Evolutionary conservation across 2,888 invertebrate genomes (phyloP).

Genomic region (Phaonia tiefii): DNA sequence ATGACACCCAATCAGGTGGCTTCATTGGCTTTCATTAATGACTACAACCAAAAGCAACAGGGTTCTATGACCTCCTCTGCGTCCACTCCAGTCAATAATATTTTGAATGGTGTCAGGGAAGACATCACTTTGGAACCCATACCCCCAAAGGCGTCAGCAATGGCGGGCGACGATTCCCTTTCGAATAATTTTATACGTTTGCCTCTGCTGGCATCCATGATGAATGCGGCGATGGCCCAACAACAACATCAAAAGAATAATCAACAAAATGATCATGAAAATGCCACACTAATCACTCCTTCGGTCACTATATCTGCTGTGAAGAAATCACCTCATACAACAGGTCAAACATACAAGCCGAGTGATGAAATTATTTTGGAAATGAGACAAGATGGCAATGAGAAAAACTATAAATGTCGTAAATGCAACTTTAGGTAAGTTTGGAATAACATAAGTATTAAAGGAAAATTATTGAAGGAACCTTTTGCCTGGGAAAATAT

Average conservation of each 20-base stretch:
- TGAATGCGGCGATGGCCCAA: constrained; percentile 77
- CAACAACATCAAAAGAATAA: constrained; percentile 75
- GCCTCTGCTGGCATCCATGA: constrained; percentile 76
- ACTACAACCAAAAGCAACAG: constrained; percentile 80
- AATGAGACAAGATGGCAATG: constrained; percentile 80
- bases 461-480: too few relatives aligned
- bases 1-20: constrained; percentile 81
- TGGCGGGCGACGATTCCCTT: constrained; percentile 67
- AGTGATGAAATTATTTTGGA: constrained; percentile 82
- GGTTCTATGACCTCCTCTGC: constrained; percentile 51
- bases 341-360: constrained; percentile 82
- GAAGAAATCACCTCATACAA: constrained; percentile 81
- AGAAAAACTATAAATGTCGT: constrained; percentile 93
- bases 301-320: constrained; percentile 78
- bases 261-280: constrained; percentile 71
- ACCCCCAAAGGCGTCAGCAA: constrained; percentile 40
- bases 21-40: constrained; percentile 82
- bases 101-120: constrained; percentile 72
- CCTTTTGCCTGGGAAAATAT: too few relatives aligned
- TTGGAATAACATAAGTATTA: too few relatives aligned
- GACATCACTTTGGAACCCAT: constrained; percentile 77
- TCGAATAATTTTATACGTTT: constrained; percentile 75
- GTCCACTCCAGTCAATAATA: constrained; percentile 61
- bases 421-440: constrained; percentile 91
- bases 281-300: constrained; percentile 75